Percentiles rank a stretch among this genome's conserved stretches.
Conservation (phyloP, 2,888 invertebrate genomes). For the Chrysodeixis includens region DNA sequence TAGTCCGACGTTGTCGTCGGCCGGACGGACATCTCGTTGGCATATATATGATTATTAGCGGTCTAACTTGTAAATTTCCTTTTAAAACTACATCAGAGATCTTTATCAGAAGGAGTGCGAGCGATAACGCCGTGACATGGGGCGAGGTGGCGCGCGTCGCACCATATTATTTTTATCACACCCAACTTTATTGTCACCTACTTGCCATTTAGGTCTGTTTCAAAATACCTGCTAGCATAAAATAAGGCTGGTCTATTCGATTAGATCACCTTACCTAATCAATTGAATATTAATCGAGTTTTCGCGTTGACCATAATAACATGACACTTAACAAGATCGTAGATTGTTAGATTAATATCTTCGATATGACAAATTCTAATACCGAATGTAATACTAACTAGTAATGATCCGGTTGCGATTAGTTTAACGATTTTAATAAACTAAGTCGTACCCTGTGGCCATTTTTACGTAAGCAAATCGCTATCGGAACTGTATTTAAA, state of each 20-base stretch:
- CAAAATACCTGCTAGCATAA: slow-evolving; percentile 78
- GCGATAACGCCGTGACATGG: slow-evolving; percentile 68
- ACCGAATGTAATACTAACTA: slow-evolving; percentile 62
- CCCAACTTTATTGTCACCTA: slow-evolving; percentile 74
- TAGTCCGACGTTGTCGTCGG: slow-evolving; percentile 70
- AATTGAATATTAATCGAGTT: slow-evolving; percentile 78
- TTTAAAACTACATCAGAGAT: slow-evolving; percentile 81
- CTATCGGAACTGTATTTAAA: slow-evolving; percentile 41
- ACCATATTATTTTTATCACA: slow-evolving; percentile 74
- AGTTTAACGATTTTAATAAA: slow-evolving; percentile 31
- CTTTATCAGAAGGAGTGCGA: slow-evolving; percentile 72
- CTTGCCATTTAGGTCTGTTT: slow-evolving; percentile 79
- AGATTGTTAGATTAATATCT: slow-evolving; percentile 74
- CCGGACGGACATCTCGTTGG: slow-evolving; percentile 73
- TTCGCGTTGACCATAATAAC: slow-evolving; percentile 68
- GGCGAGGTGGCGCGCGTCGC: slow-evolving; percentile 62
- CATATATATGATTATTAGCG: slow-evolving; percentile 84
- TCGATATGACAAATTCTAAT: slow-evolving; percentile 67
- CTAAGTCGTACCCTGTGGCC: slow-evolving; percentile 23
- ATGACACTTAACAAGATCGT: slow-evolving; percentile 75
- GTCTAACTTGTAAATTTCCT: slow-evolving; percentile 81
- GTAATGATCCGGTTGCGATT: slow-evolving; percentile 63
- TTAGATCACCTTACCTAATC: slow-evolving; percentile 77
- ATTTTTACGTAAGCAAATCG: slow-evolving; percentile 50
- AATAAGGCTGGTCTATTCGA: slow-evolving; percentile 74